Evolutionary conservation across 2,888 invertebrate genomes (phyloP).

Genomic region (Phoenoteleia sp.): DNA sequence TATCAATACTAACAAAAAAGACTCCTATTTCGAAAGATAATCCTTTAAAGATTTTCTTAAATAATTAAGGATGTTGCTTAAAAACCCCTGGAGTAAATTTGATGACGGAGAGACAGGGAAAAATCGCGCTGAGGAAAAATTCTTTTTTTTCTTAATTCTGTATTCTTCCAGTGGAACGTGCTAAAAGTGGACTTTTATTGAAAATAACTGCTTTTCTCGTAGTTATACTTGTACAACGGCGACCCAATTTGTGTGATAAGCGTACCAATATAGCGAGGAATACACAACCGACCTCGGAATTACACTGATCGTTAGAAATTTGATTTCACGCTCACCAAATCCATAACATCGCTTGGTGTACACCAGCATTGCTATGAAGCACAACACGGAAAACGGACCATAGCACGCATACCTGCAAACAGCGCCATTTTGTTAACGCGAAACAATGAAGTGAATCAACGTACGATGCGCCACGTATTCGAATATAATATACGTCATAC

Average conservation of each 20-base stretch:
- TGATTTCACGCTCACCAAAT: constrained; percentile 83
- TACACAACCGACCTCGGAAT: constrained; percentile 66
- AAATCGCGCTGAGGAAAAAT: not conserved
- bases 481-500: constrained; percentile 58
- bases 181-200: constrained; percentile 52
- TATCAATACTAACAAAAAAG: too few species aligned
- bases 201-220: constrained; percentile 55
- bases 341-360: constrained; percentile 77
- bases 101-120: not conserved
- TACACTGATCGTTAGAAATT: constrained; percentile 82
- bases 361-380: constrained; percentile 69
- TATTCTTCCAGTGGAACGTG: constrained; percentile 44
- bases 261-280: constrained; percentile 61
- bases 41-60: constrained; percentile 12
- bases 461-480: constrained; percentile 44
- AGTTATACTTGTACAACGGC: constrained; percentile 43
- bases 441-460: constrained; percentile 57
- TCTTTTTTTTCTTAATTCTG: not conserved
- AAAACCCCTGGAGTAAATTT: constrained; percentile 8
- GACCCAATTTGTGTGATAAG: constrained; percentile 66
- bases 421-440: constrained; percentile 49
- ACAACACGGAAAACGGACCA: constrained; percentile 53
- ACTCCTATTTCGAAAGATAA: constrained; percentile 17
- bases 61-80: constrained; percentile 17
- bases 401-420: constrained; percentile 51